These are phyloP conservation scores for Danio rerio DNA, from an alignment of 2,113 vertebrate species.

Conservation along the genomic window DNA sequence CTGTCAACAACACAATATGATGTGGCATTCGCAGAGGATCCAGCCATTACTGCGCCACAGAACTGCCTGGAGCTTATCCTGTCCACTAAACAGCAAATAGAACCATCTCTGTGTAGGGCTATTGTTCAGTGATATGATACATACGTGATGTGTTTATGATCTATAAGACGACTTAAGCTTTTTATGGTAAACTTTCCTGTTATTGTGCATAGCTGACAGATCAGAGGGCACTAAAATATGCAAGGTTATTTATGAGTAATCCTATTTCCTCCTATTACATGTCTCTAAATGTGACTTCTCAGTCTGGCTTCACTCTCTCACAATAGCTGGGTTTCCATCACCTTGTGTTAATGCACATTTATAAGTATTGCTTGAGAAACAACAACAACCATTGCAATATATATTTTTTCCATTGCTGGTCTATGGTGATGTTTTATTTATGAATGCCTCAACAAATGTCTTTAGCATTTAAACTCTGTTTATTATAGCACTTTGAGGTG, in stretches of 20 bases:
- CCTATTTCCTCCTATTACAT: background rate
- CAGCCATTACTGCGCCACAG: background rate
- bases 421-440: too few relatives aligned
- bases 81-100: background rate
- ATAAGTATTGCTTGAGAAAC: too few relatives aligned
- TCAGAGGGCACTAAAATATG: background rate
- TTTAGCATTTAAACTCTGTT: too few relatives aligned
- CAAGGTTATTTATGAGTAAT: background rate
- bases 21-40: slow-evolving; percentile 20
- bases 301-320: background rate
- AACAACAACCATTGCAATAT: too few relatives aligned
- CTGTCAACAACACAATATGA: slow-evolving; percentile 52
- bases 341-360: too few relatives aligned
- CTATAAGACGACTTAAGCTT: background rate
- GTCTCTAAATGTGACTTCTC: too few relatives aligned
- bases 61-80: slow-evolving; percentile 29
- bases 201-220: background rate
- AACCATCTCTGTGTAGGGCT: background rate
- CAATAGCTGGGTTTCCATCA: too few relatives aligned
- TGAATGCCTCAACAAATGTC: too few relatives aligned
- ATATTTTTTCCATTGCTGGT: too few relatives aligned
- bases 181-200: background rate
- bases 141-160: background rate
- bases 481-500: too few relatives aligned
- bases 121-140: background rate